These are phyloP conservation scores for Eumeta japonica DNA, from an alignment of 1,140 invertebrate species.

Conservation along the genomic window DNA sequence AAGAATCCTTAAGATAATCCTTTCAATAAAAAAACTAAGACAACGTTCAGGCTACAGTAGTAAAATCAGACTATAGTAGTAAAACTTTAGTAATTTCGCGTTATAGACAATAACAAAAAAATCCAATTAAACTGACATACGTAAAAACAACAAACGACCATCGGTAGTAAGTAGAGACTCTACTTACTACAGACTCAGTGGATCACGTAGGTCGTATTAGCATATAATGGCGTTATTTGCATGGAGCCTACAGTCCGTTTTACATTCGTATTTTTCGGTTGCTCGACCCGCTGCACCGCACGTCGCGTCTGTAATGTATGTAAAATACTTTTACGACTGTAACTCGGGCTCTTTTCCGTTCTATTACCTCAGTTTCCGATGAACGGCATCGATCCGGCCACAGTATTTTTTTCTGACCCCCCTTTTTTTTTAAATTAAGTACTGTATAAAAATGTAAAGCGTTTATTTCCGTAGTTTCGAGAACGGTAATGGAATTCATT, in stretches of 20 bases:
- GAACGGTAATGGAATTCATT: not conserved
- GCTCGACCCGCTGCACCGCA: constrained; percentile 19
- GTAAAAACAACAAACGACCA: not conserved
- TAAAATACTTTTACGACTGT: constrained; percentile 26
- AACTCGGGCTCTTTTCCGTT: not conserved
- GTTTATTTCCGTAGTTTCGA: no score
- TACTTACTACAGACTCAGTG: constrained; percentile 15
- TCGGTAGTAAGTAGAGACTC: not conserved
- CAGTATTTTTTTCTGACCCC: no score
- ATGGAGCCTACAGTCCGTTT: constrained; percentile 35
- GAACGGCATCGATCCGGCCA: no score
- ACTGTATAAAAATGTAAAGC: no score
- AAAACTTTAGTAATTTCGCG: not conserved
- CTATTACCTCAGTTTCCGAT: not conserved
- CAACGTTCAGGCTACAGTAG: no score
- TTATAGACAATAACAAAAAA: not conserved
- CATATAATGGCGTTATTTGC: constrained; percentile 51
- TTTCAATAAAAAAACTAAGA: no score
- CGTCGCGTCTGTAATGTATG: constrained; percentile 35
- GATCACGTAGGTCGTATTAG: constrained; percentile 44
- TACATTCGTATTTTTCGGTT: constrained; percentile 42
- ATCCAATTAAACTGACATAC: not conserved
- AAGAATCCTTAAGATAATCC: no score
- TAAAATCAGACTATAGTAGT: no score
- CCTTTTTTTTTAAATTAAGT: no score